phyloP scores from a whole-genome alignment of 1,140 invertebrate species.

The Meloidogyne floridensis region DNA sequence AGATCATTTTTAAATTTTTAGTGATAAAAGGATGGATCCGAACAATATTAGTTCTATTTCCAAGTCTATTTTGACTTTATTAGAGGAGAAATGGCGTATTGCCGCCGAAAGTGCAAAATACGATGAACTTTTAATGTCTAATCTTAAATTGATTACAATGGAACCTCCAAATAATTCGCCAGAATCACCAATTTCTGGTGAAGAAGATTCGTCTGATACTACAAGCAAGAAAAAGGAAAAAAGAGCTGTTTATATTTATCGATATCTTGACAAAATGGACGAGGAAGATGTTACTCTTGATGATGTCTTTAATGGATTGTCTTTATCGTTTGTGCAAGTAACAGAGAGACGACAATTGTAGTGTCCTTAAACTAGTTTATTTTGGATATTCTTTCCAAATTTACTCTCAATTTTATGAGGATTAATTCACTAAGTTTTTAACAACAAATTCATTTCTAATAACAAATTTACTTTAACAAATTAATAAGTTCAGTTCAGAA shows the following conservation, averaged over 20 bases:
- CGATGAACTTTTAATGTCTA: neutral
- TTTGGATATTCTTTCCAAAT: too few relatives aligned
- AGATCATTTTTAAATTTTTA: neutral
- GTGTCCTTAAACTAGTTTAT: too few relatives aligned
- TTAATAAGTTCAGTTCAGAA: too few relatives aligned
- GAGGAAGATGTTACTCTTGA: neutral
- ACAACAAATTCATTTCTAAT: too few relatives aligned
- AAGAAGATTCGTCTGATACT: neutral
- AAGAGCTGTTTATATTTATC: neutral
- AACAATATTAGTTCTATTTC: neutral
- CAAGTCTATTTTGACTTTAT: neutral
- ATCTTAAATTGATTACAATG: too few relatives aligned
- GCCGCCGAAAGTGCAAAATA: too few relatives aligned
- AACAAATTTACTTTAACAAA: too few relatives aligned
- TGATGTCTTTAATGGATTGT: neutral
- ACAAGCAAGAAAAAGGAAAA: neutral
- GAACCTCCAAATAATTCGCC: neutral
- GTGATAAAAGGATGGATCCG: too few relatives aligned
- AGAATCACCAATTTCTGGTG: slow-evolving; percentile 5
- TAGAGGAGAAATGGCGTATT: too few relatives aligned
- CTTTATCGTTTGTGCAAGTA: neutral
- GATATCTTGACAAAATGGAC: neutral
- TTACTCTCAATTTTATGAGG: too few relatives aligned
- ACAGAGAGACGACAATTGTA: neutral
- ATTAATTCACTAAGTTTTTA: too few relatives aligned